These are phyloP conservation scores for Sardinella longiceps DNA, from an alignment of 2,797 vertebrate species.

Conservation along the genomic window DNA sequence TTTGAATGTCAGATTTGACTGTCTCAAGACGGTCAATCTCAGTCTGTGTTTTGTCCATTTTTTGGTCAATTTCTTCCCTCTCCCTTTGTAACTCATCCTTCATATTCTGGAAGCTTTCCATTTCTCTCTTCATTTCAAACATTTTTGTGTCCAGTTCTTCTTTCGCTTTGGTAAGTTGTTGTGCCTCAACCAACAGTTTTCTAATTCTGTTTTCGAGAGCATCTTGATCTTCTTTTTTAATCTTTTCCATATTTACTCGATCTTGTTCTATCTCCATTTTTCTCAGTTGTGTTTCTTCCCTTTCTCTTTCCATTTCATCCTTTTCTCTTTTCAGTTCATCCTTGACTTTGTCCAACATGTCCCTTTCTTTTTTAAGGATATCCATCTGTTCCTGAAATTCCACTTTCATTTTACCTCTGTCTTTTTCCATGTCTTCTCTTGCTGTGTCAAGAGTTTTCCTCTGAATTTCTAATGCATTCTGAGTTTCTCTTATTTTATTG, in stretches of 20 bases:
- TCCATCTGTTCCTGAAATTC: constrained; percentile 13
- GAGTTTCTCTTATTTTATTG: not conserved
- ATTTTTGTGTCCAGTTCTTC: constrained; percentile 29
- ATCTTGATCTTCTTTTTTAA: not conserved
- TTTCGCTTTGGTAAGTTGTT: constrained; percentile 29
- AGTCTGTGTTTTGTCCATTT: not conserved
- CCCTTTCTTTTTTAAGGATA: not conserved
- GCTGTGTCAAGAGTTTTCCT: constrained; percentile 31
- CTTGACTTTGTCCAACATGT: not conserved
- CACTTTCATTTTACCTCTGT: not conserved
- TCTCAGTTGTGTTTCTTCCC: constrained; percentile 15
- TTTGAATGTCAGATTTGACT: not conserved
- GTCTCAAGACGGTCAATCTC: not conserved
- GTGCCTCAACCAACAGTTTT: not conserved
- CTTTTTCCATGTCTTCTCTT: not conserved
- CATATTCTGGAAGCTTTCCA: constrained; percentile 8
- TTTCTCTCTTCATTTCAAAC: constrained; percentile 1
- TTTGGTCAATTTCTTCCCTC: constrained; percentile 32
- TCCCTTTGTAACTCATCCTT: constrained; percentile 29
- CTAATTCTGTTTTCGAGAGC: not conserved
- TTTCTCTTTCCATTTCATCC: not conserved
- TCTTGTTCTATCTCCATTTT: constrained; percentile 25
- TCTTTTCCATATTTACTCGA: constrained; percentile 20
- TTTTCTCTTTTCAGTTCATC: not conserved
- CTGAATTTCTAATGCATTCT: not conserved